A percentile compares a stretch with the other conserved stretches of the same genome.
Conservation (phyloP, 2,888 invertebrate species). For the Cephonodes hylas region DNA sequence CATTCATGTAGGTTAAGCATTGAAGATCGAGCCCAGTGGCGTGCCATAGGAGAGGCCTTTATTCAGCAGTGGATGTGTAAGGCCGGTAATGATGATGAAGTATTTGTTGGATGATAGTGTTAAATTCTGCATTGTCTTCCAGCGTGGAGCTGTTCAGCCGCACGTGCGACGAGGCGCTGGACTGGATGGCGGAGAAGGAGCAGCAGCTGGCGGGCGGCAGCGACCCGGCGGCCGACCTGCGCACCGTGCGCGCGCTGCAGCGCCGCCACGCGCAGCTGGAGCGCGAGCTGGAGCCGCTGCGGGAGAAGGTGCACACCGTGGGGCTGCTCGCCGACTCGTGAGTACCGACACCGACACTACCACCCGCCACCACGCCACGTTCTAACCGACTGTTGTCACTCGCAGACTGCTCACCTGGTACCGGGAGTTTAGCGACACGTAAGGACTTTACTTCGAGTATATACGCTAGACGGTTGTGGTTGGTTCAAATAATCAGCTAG, state of each 20-base stretch:
- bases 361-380: not conserved
- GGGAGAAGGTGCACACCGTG: constrained; percentile 95
- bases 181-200: constrained; percentile 99
- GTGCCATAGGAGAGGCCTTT: too few species aligned
- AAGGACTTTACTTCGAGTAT: not conserved
- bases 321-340: constrained; percentile 91
- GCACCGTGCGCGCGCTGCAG: constrained; percentile 95
- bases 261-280: constrained; percentile 95
- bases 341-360: constrained; percentile 43
- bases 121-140: constrained; percentile 17
- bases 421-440: constrained; percentile 31
- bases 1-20: too few species aligned
- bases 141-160: constrained; percentile 97
- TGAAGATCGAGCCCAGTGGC: too few species aligned
- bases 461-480: not conserved
- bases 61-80: too few species aligned
- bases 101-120: not conserved
- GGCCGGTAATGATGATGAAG: too few species aligned
- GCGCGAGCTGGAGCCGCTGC: constrained; percentile 95
- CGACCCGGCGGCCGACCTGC: constrained; percentile 90
- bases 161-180: constrained; percentile 97
- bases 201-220: constrained; percentile 90
- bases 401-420: constrained; percentile 57
- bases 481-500: too few species aligned
- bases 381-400: constrained; percentile 33